Evolutionary conservation across 2,113 vertebrate genomes (phyloP).

Genomic region (Hipposideros armiger): DNA sequence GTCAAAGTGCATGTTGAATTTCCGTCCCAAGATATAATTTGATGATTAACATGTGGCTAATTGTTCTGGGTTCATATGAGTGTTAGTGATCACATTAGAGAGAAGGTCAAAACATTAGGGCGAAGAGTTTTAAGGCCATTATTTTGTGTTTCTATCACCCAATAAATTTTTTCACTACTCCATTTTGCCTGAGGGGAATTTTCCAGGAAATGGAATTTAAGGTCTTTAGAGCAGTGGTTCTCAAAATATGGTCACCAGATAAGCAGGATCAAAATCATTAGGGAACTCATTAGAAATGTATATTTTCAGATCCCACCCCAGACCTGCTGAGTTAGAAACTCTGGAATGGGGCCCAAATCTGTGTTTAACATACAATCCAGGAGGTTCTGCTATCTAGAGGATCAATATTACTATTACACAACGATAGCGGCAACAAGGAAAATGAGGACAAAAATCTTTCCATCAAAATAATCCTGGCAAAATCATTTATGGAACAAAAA

Average conservation of each 20-base stretch:
- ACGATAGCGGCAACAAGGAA: not conserved
- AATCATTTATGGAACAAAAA: not conserved
- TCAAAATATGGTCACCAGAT: not conserved
- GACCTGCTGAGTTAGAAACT: too few species aligned
- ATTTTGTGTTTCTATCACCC: not conserved
- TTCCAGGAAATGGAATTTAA: not conserved
- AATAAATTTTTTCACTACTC: not conserved
- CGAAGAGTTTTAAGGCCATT: not conserved
- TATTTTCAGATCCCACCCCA: not conserved
- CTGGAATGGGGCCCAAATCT: not conserved
- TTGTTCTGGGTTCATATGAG: not conserved
- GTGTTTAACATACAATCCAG: not conserved
- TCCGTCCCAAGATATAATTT: not conserved
- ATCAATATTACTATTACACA: not conserved
- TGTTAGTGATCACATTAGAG: not conserved
- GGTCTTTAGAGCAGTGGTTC: not conserved
- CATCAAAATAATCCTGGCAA: not conserved
- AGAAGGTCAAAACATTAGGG: not conserved
- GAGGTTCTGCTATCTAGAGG: not conserved
- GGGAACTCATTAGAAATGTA: not conserved
- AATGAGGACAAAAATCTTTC: not conserved
- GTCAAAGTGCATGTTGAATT: not conserved
- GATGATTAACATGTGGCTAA: not conserved
- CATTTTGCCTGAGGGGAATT: not conserved
- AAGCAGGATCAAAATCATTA: too few species aligned